Conservation (phyloP, 2,888 invertebrate genomes). For the Lithodes maja region DNA sequence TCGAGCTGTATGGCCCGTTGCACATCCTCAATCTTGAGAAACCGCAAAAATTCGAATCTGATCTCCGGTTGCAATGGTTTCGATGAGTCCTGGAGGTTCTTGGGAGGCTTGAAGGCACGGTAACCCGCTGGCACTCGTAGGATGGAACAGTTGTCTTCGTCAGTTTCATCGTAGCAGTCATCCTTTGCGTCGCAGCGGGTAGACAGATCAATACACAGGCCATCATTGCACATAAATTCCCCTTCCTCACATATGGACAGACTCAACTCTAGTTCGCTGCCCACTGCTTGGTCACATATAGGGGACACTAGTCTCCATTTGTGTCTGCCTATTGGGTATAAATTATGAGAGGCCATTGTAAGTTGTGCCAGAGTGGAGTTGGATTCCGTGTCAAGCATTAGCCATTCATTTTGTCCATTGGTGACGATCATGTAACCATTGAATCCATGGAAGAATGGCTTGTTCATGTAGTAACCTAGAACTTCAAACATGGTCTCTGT, state of each 20-base stretch:
- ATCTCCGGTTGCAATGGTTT: slow-evolving; percentile 34
- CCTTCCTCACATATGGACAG: slow-evolving; percentile 44
- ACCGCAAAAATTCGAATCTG: slow-evolving; percentile 32
- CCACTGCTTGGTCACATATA: slow-evolving; percentile 24
- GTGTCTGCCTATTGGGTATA: slow-evolving; percentile 52
- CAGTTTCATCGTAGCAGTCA: slow-evolving; percentile 53
- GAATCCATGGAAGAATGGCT: too few species aligned
- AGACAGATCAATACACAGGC: slow-evolving; percentile 45
- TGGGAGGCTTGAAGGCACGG: slow-evolving; percentile 35
- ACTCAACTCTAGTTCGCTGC: slow-evolving; percentile 10
- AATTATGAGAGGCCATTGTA: slow-evolving; percentile 18
- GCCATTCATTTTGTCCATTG: slow-evolving; percentile 11
- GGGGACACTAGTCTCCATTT: slow-evolving; percentile 17
- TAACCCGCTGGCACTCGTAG: slow-evolving; percentile 28
- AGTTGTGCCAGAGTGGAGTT: slow-evolving; percentile 15
- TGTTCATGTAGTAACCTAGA: too few species aligned
- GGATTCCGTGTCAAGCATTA: slow-evolving; percentile 27
- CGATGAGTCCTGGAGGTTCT: neutral
- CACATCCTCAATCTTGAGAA: slow-evolving; percentile 49
- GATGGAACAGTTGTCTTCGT: slow-evolving; percentile 51
- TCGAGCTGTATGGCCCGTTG: slow-evolving; percentile 37
- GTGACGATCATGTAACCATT: slow-evolving; percentile 41
- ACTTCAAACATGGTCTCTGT: too few species aligned
- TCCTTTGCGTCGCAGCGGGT: slow-evolving; percentile 42
- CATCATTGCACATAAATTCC: slow-evolving; percentile 49